Evolutionary conservation across 2,888 invertebrate species (phyloP), one percentile per base, ranked within the genome.

Genomic region (Autographa pulchrina): DNA sequence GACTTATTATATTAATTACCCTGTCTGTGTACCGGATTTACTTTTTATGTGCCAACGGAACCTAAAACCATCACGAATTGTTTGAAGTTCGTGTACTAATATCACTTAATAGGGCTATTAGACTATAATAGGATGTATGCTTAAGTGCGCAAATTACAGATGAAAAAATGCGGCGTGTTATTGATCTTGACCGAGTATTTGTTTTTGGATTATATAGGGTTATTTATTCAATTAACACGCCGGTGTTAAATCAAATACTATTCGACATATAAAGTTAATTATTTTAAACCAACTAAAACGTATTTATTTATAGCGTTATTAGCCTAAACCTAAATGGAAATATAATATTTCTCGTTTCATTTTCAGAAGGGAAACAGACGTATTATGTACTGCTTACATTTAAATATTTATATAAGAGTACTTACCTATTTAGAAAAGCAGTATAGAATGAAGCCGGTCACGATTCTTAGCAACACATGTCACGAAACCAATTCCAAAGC

Each of bases 21-120:
- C 77, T 86, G 86, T 89, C 82, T 86, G 58, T 67, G 88, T 92
- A 86, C 93, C 93, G 93, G 93, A 93, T 88, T 88, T 85, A 63
- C 75, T 91, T 93, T 93, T 93, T 91, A 85, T 82, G 56, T 3
- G 41, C 68, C 81, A 87, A 80, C 86, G 84, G 86, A 89, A 86
- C 85, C 80, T 83, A 73, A 62, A 76, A 74, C 78, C 75, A 78
- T 82, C 76, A 77, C 79, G 77, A 78, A 80, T 76, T 74, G 69
- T 74, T 72, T 25, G 61, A 18, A 18, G 54, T 77, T 82, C 82
- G 83, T 83, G 62, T 68, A 25, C 35, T 68, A 56, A 75, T 63
- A 68, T 74, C 62, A 48, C 7, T 64, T 72, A 83, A 78, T 74
- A 48, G 59, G 11, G 59, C 70, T 54, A 80, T 80, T 76, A 72